Evolutionary conservation across 2,113 vertebrate species (phyloP).

Genomic region (Nyctereutes procyonoides): DNA sequence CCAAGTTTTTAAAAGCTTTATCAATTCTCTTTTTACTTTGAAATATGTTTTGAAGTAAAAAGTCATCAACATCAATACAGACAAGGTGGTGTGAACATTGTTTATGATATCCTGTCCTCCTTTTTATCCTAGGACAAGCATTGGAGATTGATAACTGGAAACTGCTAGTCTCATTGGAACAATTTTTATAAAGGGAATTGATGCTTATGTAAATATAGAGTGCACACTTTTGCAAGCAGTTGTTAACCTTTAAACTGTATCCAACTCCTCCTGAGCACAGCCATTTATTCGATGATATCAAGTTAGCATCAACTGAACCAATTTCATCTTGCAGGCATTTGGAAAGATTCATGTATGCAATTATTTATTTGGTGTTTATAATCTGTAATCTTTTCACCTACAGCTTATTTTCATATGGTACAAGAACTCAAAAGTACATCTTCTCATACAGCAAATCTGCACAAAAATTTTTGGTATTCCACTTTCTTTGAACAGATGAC

Average conservation of each 20-base stretch:
- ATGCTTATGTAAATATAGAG: conserved; percentile 6
- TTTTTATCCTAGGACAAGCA: not conserved
- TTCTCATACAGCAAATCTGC: not conserved
- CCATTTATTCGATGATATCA: conserved; percentile 37
- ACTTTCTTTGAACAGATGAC: not conserved
- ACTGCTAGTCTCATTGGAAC: not conserved
- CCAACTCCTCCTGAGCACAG: not conserved
- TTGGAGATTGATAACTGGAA: conserved; percentile 17
- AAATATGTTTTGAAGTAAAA: conserved; percentile 20
- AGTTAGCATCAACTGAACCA: conserved; percentile 39
- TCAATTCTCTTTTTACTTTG: conserved; percentile 7
- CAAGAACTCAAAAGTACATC: not conserved
- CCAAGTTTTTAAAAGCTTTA: not conserved
- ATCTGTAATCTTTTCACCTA: not conserved
- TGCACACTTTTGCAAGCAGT: not conserved
- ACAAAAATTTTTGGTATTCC: not conserved
- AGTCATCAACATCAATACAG: not conserved
- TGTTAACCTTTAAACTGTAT: conserved; percentile 51
- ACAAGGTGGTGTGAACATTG: not conserved
- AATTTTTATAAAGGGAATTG: conserved; percentile 36
- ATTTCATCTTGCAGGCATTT: not conserved
- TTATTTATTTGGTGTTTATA: not conserved
- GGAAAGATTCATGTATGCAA: not conserved
- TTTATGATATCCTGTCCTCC: not conserved
- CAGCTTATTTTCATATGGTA: not conserved